Evolutionary conservation across 2,797 vertebrate species (phyloP), one percentile per base, ranked within the genome.

Genomic region (Amazona finschi): DNA sequence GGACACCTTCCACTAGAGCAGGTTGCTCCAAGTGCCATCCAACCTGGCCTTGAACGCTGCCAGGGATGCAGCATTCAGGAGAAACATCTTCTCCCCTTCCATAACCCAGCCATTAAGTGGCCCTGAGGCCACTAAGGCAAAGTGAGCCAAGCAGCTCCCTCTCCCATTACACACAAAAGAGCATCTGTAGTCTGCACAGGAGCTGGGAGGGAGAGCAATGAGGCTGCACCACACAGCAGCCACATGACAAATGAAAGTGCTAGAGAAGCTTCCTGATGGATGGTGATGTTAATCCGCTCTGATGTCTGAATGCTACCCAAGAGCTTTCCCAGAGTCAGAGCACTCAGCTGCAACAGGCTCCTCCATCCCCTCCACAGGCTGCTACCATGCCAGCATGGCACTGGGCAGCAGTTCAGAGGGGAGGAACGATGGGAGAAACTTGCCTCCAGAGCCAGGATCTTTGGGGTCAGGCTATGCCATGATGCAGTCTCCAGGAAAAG

Each of bases 391-490:
- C 60, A n/a, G 65, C 28, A 39, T 0, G 17, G 60, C 36, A 15
- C 60, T 1, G 28, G 57, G 87, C 31, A 9, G 55, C 58, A 11
- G 8, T 13, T 43, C n/a, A 22, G 61, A 33, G 17, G 3, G 20
- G 11, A 31, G 27, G 25, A 52, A 5, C 2, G 13, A 27, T 2
- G 20, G 6, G 15, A 44, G 76, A 22, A 62, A 41, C 52, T 43
- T 13, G 10, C 47, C 60, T 6, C 44, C 52, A 66, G 31, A 73
- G 50, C 60, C 75, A 79, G 43, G 43, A 24, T 8, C 28, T 65
- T 1, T 11, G 24, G 67, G 67, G 36, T 8, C 4, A 20, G 41
- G 11, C 14, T 0, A 0, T 18, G 43, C 75, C 13, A 1, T 0
- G 7, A n/a, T 6, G 36, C 41, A 12, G 9, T 8, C 10, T 64